These are phyloP conservation scores for Drosophila heteroneura DNA, from an alignment of 2,888 invertebrate species.

Conservation along the genomic window DNA sequence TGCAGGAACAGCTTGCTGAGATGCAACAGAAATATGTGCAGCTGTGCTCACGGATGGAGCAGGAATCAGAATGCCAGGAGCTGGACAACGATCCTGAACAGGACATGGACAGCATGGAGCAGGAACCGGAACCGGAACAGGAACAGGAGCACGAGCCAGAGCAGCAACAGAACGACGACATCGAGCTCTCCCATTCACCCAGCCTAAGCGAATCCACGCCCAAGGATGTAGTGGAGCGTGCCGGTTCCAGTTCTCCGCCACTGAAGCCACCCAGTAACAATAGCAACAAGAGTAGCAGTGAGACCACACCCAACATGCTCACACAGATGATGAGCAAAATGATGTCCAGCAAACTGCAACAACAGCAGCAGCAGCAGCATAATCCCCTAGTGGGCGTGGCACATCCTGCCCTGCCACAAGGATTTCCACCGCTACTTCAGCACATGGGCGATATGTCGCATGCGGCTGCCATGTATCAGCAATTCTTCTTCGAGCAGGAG, in stretches of 20 bases:
- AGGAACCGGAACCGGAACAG: slow-evolving; percentile 85
- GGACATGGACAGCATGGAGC: slow-evolving; percentile 89
- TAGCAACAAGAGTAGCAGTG: slow-evolving; percentile 56
- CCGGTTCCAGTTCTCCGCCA: slow-evolving; percentile 73
- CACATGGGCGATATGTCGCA: slow-evolving; percentile 87
- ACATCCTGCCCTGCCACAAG: slow-evolving; percentile 87
- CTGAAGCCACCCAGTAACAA: slow-evolving; percentile 56
- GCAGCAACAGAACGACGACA: slow-evolving; percentile 65
- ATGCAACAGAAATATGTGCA: slow-evolving; percentile 97
- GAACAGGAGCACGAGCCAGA: slow-evolving; percentile 85
- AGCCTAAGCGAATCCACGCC: slow-evolving; percentile 66
- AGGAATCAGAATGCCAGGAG: slow-evolving; percentile 91
- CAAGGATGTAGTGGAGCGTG: slow-evolving; percentile 67
- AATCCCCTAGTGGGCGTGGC: slow-evolving; percentile 85
- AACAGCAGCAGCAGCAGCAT: slow-evolving; percentile 85
- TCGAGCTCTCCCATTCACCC: slow-evolving; percentile 79
- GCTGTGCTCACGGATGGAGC: slow-evolving; percentile 93
- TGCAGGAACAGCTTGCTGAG: slow-evolving; percentile 95
- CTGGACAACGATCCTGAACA: slow-evolving; percentile 88
- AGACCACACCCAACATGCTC: slow-evolving; percentile 86
- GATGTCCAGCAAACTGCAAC: slow-evolving; percentile 88
- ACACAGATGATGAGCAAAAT: slow-evolving; percentile 89
- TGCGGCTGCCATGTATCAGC: slow-evolving; percentile 91
- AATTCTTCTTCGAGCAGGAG: slow-evolving; percentile 92
- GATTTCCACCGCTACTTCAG: slow-evolving; percentile 87